Percentiles rank a stretch among this genome's conserved stretches.
Evolutionary conservation across 2,797 vertebrate genomes (phyloP).

Genomic region (Pseudotriccus pelzelni): DNA sequence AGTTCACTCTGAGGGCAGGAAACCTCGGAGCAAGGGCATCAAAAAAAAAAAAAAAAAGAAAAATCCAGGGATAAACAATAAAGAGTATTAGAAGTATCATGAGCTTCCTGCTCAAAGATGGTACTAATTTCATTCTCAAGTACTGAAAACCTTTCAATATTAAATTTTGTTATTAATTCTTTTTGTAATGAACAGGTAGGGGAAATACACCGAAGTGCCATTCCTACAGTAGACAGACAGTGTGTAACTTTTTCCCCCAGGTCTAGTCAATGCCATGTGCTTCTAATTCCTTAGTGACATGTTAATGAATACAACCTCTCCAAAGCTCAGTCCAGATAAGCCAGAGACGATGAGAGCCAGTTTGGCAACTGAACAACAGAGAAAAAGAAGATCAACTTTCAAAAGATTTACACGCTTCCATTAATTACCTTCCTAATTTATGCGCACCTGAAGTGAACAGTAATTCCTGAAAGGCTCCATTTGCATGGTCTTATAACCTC

Average conservation of each 20-base stretch:
- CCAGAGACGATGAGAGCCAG: neutral
- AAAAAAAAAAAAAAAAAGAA: neutral
- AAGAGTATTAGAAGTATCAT: neutral
- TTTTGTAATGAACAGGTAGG: neutral
- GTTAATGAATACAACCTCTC: neutral
- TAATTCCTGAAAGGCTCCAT: neutral
- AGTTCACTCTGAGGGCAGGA: neutral
- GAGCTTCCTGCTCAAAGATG: neutral
- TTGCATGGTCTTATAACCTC: neutral
- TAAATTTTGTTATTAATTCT: neutral
- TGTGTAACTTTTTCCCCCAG: neutral
- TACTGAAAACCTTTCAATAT: neutral
- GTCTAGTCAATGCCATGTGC: neutral
- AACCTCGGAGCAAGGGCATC: fast-evolving
- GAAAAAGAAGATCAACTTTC: slow-evolving; percentile 7
- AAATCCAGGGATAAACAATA: neutral
- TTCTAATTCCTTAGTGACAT: neutral
- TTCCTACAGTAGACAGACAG: neutral
- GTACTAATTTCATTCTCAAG: neutral
- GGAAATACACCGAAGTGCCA: neutral
- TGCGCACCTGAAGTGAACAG: neutral
- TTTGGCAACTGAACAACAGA: neutral
- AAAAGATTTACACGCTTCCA: slow-evolving; percentile 17
- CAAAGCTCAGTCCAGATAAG: neutral
- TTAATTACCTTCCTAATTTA: slow-evolving; percentile 29